These are phyloP conservation scores for Bombus ignitus DNA, from an alignment of 1,140 invertebrate species.

Conservation along the genomic window DNA sequence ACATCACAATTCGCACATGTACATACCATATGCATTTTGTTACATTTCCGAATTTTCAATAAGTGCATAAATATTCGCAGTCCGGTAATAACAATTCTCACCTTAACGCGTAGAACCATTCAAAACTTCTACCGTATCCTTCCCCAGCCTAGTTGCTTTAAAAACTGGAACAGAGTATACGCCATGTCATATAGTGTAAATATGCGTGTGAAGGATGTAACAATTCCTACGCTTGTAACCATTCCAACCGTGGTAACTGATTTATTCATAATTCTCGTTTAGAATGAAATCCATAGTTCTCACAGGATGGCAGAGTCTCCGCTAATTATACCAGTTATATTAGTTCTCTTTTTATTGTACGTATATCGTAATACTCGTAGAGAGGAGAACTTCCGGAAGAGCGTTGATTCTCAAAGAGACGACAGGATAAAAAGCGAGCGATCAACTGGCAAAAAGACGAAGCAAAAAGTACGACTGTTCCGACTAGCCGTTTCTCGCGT, in stretches of 20 bases:
- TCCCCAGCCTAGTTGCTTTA: too few relatives aligned
- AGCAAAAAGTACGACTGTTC: slow-evolving; percentile 24
- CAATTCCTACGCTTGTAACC: neutral
- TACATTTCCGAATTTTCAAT: too few relatives aligned
- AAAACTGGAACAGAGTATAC: slow-evolving; percentile 21
- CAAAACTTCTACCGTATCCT: neutral
- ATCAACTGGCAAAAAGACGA: slow-evolving; percentile 17
- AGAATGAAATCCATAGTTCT: slow-evolving; percentile 49
- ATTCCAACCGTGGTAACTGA: slow-evolving; percentile 39
- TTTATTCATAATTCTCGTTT: slow-evolving; percentile 44
- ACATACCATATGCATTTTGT: too few relatives aligned
- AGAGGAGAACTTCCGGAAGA: slow-evolving; percentile 43
- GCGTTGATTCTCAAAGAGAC: slow-evolving; percentile 30
- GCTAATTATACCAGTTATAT: slow-evolving; percentile 34
- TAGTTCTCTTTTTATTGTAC: neutral
- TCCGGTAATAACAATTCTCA: neutral
- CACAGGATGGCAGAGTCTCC: slow-evolving; percentile 26
- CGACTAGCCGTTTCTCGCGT: slow-evolving; percentile 31
- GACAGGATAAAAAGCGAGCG: slow-evolving; percentile 4
- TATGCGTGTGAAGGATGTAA: slow-evolving; percentile 21
- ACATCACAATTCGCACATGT: too few relatives aligned
- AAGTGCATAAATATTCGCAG: too few relatives aligned
- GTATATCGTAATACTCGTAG: neutral
- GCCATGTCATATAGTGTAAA: neutral
- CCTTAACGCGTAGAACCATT: neutral